Conservation (phyloP, 2,888 invertebrate species). For the Choristoneura rosaceana region DNA sequence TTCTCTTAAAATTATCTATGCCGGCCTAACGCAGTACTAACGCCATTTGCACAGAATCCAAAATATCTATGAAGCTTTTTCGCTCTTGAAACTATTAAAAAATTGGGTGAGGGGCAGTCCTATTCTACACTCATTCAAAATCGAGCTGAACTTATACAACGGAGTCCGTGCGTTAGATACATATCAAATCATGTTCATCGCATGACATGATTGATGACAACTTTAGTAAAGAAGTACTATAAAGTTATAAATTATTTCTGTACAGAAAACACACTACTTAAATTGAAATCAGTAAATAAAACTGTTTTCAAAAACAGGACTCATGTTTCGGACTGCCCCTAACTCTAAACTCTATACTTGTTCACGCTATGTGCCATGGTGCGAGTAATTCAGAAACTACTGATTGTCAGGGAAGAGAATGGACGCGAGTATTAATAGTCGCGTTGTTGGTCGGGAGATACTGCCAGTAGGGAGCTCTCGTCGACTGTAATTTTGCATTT, state of each 20-base stretch:
- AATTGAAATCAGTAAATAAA: neutral
- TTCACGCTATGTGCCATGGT: neutral
- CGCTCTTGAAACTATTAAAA: neutral
- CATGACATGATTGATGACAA: too few relatives aligned
- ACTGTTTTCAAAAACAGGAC: neutral
- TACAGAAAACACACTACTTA: neutral
- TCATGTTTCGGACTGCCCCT: neutral
- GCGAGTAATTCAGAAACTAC: neutral
- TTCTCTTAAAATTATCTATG: neutral
- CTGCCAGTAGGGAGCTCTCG: neutral
- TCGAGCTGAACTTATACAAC: too few relatives aligned
- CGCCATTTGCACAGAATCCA: neutral
- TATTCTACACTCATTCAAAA: neutral
- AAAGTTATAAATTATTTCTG: too few relatives aligned
- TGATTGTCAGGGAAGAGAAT: neutral
- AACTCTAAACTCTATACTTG: neutral
- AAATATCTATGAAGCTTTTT: neutral
- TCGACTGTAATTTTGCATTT: constrained; percentile 7
- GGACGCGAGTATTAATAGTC: neutral
- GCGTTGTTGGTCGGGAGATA: neutral
- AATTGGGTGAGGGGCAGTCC: neutral
- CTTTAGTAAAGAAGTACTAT: too few relatives aligned
- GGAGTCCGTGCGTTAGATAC: too few relatives aligned
- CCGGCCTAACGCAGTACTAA: neutral
- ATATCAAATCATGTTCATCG: too few relatives aligned